Conservation (phyloP, 2,113 vertebrate species). For the Clarias batrachus region DNA sequence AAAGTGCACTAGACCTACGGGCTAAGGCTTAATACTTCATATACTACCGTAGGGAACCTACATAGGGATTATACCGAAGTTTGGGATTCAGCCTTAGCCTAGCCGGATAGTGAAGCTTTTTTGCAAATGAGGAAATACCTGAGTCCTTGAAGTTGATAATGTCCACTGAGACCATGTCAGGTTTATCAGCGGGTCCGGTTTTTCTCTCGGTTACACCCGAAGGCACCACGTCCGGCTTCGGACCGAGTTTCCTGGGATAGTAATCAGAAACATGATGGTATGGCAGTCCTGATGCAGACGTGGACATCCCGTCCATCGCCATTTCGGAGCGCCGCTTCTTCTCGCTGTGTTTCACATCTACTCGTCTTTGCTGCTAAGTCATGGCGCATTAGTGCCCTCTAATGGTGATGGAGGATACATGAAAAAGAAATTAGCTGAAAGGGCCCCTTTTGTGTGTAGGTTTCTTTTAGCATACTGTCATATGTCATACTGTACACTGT, state of each 20-base stretch:
- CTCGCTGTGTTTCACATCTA: neutral
- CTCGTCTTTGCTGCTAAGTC: neutral
- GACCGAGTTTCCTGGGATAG: constrained; percentile 74
- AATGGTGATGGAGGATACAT: neutral
- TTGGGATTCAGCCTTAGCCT: neutral
- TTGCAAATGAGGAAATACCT: constrained; percentile 50
- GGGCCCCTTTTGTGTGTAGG: neutral
- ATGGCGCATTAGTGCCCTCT: neutral
- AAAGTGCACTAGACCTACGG: neutral
- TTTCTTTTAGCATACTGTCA: neutral
- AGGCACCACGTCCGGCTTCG: constrained; percentile 79
- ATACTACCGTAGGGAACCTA: neutral
- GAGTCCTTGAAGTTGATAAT: constrained; percentile 69
- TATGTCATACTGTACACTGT: neutral
- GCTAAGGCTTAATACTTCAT: neutral
- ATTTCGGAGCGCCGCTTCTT: constrained; percentile 55
- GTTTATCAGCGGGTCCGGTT: constrained; percentile 68
- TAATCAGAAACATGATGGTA: constrained; percentile 70
- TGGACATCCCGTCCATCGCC: constrained; percentile 73
- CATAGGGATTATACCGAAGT: neutral
- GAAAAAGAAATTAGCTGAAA: neutral
- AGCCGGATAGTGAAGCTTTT: neutral
- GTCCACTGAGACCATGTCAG: constrained; percentile 78
- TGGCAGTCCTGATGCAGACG: constrained; percentile 66
- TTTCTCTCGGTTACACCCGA: constrained; percentile 77